These are phyloP conservation scores for Tyria jacobaeae DNA, from an alignment of 2,888 invertebrate species.

Conservation along the genomic window DNA sequence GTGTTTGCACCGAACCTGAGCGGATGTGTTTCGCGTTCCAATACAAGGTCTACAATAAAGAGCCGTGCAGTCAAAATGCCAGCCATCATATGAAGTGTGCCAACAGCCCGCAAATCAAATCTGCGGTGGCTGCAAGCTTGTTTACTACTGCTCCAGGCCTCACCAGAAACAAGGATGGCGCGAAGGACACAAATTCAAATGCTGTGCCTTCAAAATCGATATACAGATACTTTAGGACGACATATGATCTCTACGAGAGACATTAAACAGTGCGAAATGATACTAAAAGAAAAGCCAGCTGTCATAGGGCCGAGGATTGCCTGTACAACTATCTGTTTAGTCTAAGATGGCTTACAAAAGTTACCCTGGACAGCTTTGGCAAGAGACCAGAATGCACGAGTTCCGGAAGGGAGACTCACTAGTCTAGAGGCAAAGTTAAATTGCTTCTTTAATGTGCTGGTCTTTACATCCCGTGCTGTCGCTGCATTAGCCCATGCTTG, in stretches of 20 bases:
- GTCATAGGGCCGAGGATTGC: slow-evolving; percentile 89
- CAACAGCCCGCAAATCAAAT: slow-evolving; percentile 87
- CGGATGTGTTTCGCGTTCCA: slow-evolving; percentile 60
- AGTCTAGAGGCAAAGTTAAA: too few species aligned
- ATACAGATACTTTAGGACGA: slow-evolving; percentile 86
- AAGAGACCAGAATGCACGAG: too few species aligned
- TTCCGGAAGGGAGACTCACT: too few species aligned
- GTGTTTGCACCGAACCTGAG: slow-evolving; percentile 64
- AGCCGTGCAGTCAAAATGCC: slow-evolving; percentile 70
- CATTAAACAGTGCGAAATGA: slow-evolving; percentile 89
- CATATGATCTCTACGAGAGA: slow-evolving; percentile 89
- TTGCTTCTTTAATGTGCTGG: too few species aligned
- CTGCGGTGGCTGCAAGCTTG: slow-evolving; percentile 89
- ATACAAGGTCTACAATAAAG: slow-evolving; percentile 57
- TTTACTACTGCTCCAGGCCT: slow-evolving; percentile 90
- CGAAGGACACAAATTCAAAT: slow-evolving; percentile 88
- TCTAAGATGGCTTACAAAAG: too few species aligned
- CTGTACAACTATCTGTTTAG: slow-evolving; percentile 87
- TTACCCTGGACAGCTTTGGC: too few species aligned
- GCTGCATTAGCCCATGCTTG: too few species aligned
- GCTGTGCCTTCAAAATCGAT: slow-evolving; percentile 87
- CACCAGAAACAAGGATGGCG: slow-evolving; percentile 92
- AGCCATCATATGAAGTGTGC: slow-evolving; percentile 88
- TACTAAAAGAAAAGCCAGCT: slow-evolving; percentile 89
- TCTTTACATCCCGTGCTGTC: too few species aligned